A percentile compares a stretch with the other conserved stretches of the same genome.
Evolutionary conservation across 1,140 invertebrate species (phyloP).

Genomic region (Leguminivora glycinivorella): DNA sequence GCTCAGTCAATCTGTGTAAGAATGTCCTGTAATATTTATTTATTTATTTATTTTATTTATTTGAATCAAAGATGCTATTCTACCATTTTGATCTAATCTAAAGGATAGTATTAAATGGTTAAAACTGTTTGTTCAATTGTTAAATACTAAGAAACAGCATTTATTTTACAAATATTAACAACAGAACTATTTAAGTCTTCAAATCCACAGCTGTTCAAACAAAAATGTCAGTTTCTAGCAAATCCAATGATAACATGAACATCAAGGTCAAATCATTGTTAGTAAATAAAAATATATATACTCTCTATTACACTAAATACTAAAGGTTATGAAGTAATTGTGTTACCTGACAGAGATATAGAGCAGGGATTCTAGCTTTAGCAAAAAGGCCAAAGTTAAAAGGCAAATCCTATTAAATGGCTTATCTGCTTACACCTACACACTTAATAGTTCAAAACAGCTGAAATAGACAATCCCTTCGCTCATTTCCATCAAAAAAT

Average conservation of each 20-base stretch:
- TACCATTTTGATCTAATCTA: too few relatives aligned
- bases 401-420: constrained; percentile 32
- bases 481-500: not conserved
- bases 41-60: too few relatives aligned
- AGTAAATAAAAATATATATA: constrained; percentile 16
- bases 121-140: too few relatives aligned
- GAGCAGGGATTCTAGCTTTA: not conserved
- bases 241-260: constrained; percentile 12
- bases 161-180: constrained; percentile 7
- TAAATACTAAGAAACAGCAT: too few relatives aligned
- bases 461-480: not conserved
- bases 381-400: constrained; percentile 29
- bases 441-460: constrained; percentile 22
- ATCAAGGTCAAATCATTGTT: constrained; percentile 13
- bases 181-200: not conserved
- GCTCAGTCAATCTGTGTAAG: too few relatives aligned
- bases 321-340: not conserved
- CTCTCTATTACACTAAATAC: not conserved
- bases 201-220: constrained; percentile 11
- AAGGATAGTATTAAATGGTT: too few relatives aligned
- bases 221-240: not conserved
- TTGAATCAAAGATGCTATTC: too few relatives aligned
- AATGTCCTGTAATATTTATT: too few relatives aligned
- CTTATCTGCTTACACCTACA: constrained; percentile 29
- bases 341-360: not conserved